Conservation (phyloP, 2,888 invertebrate genomes). For the Cephus rjabovi region DNA sequence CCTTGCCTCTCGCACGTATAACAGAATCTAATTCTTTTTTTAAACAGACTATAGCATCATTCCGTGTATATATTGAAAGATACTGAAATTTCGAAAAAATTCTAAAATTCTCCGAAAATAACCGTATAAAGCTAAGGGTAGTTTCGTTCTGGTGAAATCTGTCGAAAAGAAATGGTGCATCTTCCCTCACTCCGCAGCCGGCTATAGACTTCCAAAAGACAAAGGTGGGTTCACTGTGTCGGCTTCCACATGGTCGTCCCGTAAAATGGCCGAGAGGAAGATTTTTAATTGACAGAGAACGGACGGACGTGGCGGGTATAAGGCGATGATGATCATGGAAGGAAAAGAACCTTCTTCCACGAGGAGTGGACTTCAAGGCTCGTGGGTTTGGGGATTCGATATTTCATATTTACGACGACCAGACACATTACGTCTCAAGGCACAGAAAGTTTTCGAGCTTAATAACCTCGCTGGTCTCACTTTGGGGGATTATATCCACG, state of each 20-base stretch:
- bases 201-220: not conserved
- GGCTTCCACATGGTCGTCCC: slow-evolving; percentile 23
- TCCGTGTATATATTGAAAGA: not conserved
- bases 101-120: not conserved
- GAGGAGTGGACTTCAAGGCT: slow-evolving; percentile 8
- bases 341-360: slow-evolving; percentile 35
- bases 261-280: slow-evolving; percentile 51
- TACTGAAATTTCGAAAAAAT: not conserved
- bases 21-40: not conserved
- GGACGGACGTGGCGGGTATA: slow-evolving; percentile 20
- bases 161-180: not conserved
- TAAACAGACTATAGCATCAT: not conserved
- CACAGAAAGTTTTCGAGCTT: slow-evolving; percentile 13
- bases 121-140: not conserved
- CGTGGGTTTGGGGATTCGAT: slow-evolving; percentile 45
- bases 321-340: slow-evolving; percentile 13
- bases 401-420: slow-evolving; percentile 66
- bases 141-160: not conserved
- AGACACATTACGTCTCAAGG: slow-evolving; percentile 45
- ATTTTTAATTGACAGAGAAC: slow-evolving; percentile 47
- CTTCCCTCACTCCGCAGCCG: not conserved
- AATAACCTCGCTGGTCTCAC: slow-evolving; percentile 46
- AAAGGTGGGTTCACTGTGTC: not conserved
- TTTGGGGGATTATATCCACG: slow-evolving; percentile 15
- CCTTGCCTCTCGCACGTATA: not conserved